Base-by-base conservation (phyloP, 2,797 vertebrate genomes). In the Anableps anableps region DNA sequence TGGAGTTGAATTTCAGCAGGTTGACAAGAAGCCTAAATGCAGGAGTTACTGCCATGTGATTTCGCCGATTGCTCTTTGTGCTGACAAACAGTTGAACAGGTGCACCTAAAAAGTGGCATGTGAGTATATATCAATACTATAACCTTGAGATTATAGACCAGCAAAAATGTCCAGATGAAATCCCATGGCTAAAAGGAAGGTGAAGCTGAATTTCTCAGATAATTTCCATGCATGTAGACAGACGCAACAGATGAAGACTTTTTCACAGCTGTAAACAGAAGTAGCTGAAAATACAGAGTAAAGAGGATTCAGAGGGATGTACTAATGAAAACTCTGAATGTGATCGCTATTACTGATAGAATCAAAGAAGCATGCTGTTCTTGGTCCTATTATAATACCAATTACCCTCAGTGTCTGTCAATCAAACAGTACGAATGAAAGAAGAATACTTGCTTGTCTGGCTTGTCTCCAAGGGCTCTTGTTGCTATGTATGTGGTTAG, bases 401-500 rank as follows among this genome's bases (percentile, higher is more conserved):
- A 31, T 62, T 85, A 80, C 45, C 74, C 75, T 50, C 70, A 50
- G 62, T 26, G 79, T 58, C 77, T 83, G 88, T 83, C 87, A 87
- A 82, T 91, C 85, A 92, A 82, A 86, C 38, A 66, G 14, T 70
- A 71, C 78, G 2, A 68, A 58, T 41, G 73, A 74, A 80, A 85
- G 82, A 84, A 83, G 70, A 80, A 81, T 72, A 29, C 41, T 68
- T 1, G 55, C 78, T 88, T 91, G 89, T 91, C 90, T 92, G 90
- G 88, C 81, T 77, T 0, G 74, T 91, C 79, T 93, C 91, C 87
- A 83, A 68, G 79, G 88, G 82, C 77, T 90, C 87, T 88, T 83
- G 91, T 92, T 92, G 90, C 86, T 92, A 89, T 93, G 90, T 81
- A 78, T 58, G 77, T 1, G 81, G 86, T 91, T 88, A 79, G 77